phyloP scores from a whole-genome alignment of 1,140 invertebrate genomes.

The Leptestheria dahalacensis region DNA sequence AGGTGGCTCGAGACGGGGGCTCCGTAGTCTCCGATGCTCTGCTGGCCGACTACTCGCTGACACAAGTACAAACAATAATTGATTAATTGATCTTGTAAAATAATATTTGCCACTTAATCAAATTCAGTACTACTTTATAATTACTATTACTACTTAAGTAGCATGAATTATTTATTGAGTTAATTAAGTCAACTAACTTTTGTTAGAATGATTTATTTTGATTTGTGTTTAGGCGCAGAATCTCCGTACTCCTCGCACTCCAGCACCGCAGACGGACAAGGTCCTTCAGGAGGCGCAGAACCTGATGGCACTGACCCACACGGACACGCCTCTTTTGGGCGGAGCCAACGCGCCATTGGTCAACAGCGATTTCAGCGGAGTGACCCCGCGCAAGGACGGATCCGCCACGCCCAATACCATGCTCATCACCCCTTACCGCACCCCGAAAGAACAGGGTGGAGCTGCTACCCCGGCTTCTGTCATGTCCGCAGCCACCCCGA shows the following conservation, averaged over 20 bases:
- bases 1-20: conserved; percentile 71
- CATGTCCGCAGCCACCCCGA: not conserved
- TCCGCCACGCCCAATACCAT: conserved; percentile 89
- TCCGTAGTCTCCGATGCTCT: conserved; percentile 68
- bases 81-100: not conserved
- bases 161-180: no score
- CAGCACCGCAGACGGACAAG: conserved; percentile 52
- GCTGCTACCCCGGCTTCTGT: not conserved
- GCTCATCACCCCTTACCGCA: conserved; percentile 80
- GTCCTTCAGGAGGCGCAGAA: conserved; percentile 83
- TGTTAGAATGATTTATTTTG: not conserved
- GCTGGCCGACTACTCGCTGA: conserved; percentile 78
- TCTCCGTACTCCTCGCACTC: conserved; percentile 69
- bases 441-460: conserved; percentile 25
- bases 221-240: conserved; percentile 35
- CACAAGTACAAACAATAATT: conserved; percentile 43
- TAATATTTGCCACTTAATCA: not conserved
- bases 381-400: conserved; percentile 53
- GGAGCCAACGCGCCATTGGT: conserved; percentile 85
- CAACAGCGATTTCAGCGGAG: conserved; percentile 71
- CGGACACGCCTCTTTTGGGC: conserved; percentile 92
- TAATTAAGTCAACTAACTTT: no score
- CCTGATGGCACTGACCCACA: conserved; percentile 92
- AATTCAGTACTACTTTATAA: no score
- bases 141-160: no score